Base-by-base conservation (phyloP, 2,888 invertebrate species). In the Synergus gifuensis region DNA sequence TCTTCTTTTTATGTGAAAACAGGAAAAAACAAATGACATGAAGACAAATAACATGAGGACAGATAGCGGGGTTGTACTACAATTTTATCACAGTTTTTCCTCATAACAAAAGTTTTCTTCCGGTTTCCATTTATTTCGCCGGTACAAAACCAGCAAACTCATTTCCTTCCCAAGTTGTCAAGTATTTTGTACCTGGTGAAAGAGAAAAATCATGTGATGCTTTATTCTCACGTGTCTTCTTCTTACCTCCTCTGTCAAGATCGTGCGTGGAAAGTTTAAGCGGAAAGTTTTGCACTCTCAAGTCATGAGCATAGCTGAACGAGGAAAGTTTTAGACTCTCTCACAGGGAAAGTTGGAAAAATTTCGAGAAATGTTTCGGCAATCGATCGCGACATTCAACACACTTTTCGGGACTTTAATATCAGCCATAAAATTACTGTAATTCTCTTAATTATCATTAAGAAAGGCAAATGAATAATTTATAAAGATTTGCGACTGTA, bases 201-300 rank as follows among this genome's bases (percentile, higher is more conserved):
- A 58, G 54, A 73, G 73, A 73, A 73, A 49, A 73, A 69, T 69
- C 49, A 49, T 46, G 49, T 36, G 49, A 54, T 73, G 73, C 54
- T 73, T 54, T 54, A 73, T 73, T 73, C 73, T 73, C 73, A 73
- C 73, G n/a, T 73, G 73, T 54, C n/a, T 73, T 54, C 49, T 54
- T 73, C 54, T 73, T 58, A 73, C 12, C 36, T 73, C 54, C 36
- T 73, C 54, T 73, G 54, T 73, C 78, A 81, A 81, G 66, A 63
- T 62, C 78, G 64, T 78, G 79, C 76, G 73, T 76, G 64, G 78
- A 78, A 79, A 82, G 76, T 80, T 80, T 82, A 78, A 82, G 73
- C 82, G 76, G 60, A 81, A 83, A 83, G 82, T 83, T 83, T 73
- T 18, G n/a, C 12, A 40, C 73, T 73, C 40, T 58, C 40, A 64